Evolutionary conservation across 2,888 invertebrate genomes (phyloP).

Genomic region (Drosophila siamana): DNA sequence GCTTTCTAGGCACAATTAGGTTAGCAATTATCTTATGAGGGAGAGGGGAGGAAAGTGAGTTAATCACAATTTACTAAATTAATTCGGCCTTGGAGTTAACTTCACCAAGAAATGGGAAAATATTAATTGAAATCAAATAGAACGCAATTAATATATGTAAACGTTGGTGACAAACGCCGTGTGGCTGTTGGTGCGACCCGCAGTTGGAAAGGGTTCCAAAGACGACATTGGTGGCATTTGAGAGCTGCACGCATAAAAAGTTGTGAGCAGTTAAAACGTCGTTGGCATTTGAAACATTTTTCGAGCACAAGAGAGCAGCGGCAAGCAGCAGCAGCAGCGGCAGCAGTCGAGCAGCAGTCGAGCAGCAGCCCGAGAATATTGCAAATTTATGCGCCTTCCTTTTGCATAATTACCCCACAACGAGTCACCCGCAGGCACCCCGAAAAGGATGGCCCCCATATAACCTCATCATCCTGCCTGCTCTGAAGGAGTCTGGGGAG

Average conservation of each 20-base stretch:
- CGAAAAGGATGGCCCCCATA: conserved; percentile 9
- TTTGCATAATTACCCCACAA: conserved; percentile 78
- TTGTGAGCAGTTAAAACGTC: conserved; percentile 78
- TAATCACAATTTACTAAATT: neutral
- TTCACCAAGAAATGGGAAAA: neutral
- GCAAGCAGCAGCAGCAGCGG: conserved; percentile 21
- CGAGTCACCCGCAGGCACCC: conserved; percentile 54
- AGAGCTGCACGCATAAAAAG: conserved; percentile 65
- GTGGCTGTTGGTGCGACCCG: too few species aligned
- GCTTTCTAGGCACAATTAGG: neutral
- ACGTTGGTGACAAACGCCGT: too few species aligned
- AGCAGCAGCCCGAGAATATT: conserved; percentile 67
- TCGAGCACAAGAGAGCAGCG: conserved; percentile 35
- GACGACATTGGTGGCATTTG: conserved; percentile 62
- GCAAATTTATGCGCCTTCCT: conserved; percentile 81
- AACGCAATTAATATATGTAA: too few species aligned
- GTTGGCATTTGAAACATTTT: conserved; percentile 78
- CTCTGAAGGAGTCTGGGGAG: too few species aligned
- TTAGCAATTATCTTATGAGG: neutral
- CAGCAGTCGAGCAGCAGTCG: conserved; percentile 31
- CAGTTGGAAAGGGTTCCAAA: conserved; percentile 8
- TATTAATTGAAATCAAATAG: neutral
- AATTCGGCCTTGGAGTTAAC: neutral
- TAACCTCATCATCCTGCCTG: neutral
- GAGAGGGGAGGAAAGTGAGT: too few species aligned